Evolutionary conservation across 2,113 vertebrate genomes (phyloP).

Genomic region (Tylochromis polylepis): DNA sequence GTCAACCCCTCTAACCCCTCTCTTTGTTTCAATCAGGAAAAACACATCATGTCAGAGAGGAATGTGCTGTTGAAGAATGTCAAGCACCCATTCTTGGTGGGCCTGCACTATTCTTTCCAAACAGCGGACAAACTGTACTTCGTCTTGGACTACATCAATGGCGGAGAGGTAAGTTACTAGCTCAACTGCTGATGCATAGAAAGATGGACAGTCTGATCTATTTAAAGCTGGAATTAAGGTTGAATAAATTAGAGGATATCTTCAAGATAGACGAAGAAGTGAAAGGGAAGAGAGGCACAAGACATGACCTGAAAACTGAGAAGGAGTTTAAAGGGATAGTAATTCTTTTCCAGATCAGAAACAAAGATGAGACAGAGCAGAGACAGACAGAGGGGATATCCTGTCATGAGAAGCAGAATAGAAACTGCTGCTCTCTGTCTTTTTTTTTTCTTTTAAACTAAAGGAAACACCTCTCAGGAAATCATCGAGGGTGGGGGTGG

Average conservation of each 20-base stretch:
- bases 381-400: slow-evolving; percentile 58
- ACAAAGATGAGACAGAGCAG: slow-evolving; percentile 17
- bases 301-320: not conserved
- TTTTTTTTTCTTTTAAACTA: slow-evolving; percentile 28
- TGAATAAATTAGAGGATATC: not conserved
- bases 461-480: slow-evolving; percentile 71
- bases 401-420: slow-evolving; percentile 54
- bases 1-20: not conserved
- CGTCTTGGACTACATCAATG: slow-evolving; percentile 96
- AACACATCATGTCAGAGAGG: slow-evolving; percentile 98
- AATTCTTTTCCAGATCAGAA: not conserved
- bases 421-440: slow-evolving; percentile 8
- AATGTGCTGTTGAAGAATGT: slow-evolving; percentile 96
- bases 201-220: not conserved
- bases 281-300: not conserved
- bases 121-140: slow-evolving; percentile 96
- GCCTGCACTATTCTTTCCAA: slow-evolving; percentile 97
- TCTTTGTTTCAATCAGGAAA: slow-evolving; percentile 79
- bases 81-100: slow-evolving; percentile 96
- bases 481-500: not conserved
- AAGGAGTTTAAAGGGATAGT: not conserved
- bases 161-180: slow-evolving; percentile 87
- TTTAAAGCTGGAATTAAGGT: not conserved
- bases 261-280: not conserved
- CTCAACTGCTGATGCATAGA: not conserved